Evolutionary conservation across 2,113 vertebrate species (phyloP), one percentile per base, ranked within the genome.

Genomic region (Phyllopteryx taeniolatus): DNA sequence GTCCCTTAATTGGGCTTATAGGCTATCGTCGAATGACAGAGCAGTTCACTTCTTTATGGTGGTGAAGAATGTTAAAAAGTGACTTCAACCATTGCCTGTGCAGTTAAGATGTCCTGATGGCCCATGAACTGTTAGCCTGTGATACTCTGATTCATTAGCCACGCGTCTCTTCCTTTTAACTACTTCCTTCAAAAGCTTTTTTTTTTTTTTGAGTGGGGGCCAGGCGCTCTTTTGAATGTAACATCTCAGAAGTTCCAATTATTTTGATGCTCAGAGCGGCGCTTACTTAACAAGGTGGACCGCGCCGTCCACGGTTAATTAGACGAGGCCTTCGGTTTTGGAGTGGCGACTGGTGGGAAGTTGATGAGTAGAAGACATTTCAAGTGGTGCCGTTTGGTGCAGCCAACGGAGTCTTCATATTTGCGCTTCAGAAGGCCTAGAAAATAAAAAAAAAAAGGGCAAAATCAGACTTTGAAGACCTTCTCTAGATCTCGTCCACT

Each of bases 221-320:
- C 63, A 68, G 71, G 81, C 61, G 63, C 64, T 80, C 74, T 85
- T 88, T 88, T 86, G 82, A 89, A 87, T 89, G n/a, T 80, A 86
- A 83, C 84, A 83, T 80, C 73, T 82, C 70, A 78, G 74, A 79
- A 76, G 78, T 72, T 80, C 83, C 89, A 93, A 91, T 91, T 90
- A 93, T 91, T 91, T 90, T 71, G 61, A 67, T 76, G 87, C 88
- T 91, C 79, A 89, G 77, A 92, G 89, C 83, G 70, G 73, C 87
- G 88, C 89, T 91, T 91, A 88, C 89, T 91, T 92, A 93, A 87
- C 82, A 82, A 78, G 77, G 73, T 77, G 78, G 72, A 76, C 42
- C 19, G 42, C n/a, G 42, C 35, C 71, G 75, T 72, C 79, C 44
- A 65, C 77, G 75, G 83, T 90, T 90, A 87, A 91, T 90, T 79